Conservation (phyloP, 2,113 vertebrate species). For the Tychaedon coryphoeus region DNA sequence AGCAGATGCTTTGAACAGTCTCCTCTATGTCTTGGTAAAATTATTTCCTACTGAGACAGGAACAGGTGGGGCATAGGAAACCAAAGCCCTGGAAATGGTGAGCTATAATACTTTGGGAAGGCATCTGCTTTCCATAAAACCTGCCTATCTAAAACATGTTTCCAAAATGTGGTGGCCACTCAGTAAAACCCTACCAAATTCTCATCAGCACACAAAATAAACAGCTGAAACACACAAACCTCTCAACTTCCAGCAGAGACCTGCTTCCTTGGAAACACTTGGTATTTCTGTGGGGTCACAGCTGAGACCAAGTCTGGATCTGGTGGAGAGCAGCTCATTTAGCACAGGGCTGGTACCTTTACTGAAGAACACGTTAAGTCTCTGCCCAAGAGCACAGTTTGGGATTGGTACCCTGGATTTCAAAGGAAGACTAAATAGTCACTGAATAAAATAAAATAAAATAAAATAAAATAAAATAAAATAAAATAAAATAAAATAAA, state of each 20-base stretch:
- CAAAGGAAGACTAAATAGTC: neutral
- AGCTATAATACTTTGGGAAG: neutral
- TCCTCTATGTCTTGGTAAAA: neutral
- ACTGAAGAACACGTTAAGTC: neutral
- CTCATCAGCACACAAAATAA: neutral
- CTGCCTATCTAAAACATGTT: neutral
- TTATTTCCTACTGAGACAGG: neutral
- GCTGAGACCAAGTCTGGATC: accelerated
- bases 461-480: neutral
- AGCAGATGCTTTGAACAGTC: neutral
- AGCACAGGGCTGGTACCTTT: neutral
- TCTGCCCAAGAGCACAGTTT: neutral
- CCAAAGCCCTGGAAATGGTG: neutral
- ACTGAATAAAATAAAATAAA: neutral
- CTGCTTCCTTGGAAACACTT: neutral
- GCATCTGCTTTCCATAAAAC: neutral
- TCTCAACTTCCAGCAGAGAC: neutral
- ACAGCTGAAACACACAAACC: neutral
- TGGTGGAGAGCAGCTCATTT: neutral
- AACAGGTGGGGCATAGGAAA: neutral
- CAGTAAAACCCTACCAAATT: neutral
- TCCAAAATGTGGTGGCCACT: neutral
- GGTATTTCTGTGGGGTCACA: neutral
- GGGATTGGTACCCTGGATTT: neutral
- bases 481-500: neutral